These are phyloP conservation scores for Hipparchia semele DNA, from an alignment of 2,888 invertebrate species.

Conservation along the genomic window DNA sequence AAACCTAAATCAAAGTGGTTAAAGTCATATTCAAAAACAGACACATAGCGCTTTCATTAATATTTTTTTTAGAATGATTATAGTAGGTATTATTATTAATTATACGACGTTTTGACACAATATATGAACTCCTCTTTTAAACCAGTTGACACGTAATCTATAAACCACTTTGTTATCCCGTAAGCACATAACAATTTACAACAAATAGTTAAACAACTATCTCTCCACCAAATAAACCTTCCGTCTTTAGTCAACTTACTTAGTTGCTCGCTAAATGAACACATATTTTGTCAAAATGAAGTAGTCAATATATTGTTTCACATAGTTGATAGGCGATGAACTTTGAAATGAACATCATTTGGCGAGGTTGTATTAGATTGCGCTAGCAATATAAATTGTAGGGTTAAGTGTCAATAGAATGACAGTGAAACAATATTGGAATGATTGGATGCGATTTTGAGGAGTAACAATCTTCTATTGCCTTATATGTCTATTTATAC, in stretches of 20 bases:
- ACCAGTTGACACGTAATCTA: neutral
- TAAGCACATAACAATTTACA: slow-evolving; percentile 9
- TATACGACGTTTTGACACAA: neutral
- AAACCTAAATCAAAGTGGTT: neutral
- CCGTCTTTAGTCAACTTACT: slow-evolving; percentile 5
- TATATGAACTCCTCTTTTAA: neutral
- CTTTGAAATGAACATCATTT: slow-evolving; percentile 11
- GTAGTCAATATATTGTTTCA: slow-evolving; percentile 26
- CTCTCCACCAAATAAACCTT: neutral
- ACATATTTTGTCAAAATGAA: slow-evolving; percentile 27
- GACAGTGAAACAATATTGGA: neutral
- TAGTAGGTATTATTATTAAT: too few species aligned
- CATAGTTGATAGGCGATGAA: slow-evolving; percentile 23
- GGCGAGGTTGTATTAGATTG: neutral
- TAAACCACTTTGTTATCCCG: neutral
- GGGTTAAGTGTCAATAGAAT: slow-evolving; percentile 8
- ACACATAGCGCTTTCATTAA: too few species aligned
- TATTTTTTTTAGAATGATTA: too few species aligned
- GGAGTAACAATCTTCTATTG: neutral
- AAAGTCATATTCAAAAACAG: too few species aligned
- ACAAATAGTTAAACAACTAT: slow-evolving; percentile 15
- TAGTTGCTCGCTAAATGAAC: slow-evolving; percentile 15
- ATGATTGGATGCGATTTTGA: neutral
- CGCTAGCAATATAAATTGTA: neutral
- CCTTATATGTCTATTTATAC: too few species aligned